phyloP scores from a whole-genome alignment of 2,113 vertebrate species.

The Colius striatus region DNA sequence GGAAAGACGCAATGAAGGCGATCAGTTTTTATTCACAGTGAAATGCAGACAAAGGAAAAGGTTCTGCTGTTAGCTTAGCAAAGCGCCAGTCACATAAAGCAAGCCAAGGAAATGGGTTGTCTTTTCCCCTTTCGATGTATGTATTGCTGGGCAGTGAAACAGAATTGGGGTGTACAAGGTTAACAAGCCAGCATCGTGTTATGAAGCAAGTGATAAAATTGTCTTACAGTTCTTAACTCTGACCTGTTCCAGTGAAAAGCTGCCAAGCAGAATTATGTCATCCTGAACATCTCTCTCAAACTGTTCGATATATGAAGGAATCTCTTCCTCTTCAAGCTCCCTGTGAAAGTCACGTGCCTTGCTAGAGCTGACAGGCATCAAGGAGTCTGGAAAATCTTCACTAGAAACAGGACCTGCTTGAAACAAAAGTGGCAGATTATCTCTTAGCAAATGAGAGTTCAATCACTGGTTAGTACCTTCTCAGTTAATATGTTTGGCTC shows the following conservation, averaged over 20 bases:
- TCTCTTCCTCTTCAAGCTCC: slow-evolving; percentile 76
- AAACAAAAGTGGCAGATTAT: slow-evolving; percentile 12
- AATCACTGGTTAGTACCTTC: background rate
- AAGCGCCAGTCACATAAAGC: slow-evolving; percentile 28
- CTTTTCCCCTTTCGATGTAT: background rate
- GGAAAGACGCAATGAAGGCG: background rate
- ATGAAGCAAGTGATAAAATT: slow-evolving; percentile 80
- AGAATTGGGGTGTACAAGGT: slow-evolving; percentile 73
- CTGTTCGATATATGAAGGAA: slow-evolving; percentile 80
- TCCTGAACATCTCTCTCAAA: slow-evolving; percentile 82
- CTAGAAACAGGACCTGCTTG: background rate
- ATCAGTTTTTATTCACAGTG: slow-evolving; percentile 48
- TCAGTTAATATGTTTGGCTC: background rate
- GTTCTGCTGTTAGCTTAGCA: background rate
- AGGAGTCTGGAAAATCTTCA: background rate
- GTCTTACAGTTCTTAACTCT: slow-evolving; percentile 81
- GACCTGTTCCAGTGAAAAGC: slow-evolving; percentile 89
- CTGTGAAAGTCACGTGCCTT: slow-evolving; percentile 52
- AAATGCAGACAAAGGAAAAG: slow-evolving; percentile 50
- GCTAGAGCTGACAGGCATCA: background rate
- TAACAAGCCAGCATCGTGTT: slow-evolving; percentile 74
- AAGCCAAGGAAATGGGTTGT: background rate
- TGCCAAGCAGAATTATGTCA: slow-evolving; percentile 88
- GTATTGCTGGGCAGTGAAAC: background rate
- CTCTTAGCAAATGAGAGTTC: background rate